These are phyloP conservation scores for Triops cancriformis DNA, from an alignment of 1,140 invertebrate species.

Conservation along the genomic window DNA sequence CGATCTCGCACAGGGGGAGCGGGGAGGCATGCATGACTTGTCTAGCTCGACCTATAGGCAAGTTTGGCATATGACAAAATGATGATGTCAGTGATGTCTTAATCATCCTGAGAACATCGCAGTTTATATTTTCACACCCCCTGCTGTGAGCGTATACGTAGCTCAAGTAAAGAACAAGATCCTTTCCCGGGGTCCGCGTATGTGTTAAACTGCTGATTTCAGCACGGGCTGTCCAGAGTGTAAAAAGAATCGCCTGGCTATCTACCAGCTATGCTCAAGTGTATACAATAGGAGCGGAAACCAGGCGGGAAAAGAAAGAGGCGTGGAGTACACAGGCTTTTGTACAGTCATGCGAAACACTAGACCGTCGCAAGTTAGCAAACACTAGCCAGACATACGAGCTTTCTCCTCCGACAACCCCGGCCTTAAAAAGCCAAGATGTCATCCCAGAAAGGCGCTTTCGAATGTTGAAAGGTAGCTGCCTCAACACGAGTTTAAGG, in stretches of 20 bases:
- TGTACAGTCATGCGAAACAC: neutral
- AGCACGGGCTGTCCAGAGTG: neutral
- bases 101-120: neutral
- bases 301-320: neutral
- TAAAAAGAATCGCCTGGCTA: neutral
- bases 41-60: neutral
- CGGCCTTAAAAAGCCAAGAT: neutral
- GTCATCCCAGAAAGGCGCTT: neutral
- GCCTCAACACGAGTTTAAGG: too few relatives aligned
- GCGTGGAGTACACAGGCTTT: neutral
- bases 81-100: neutral
- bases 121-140: neutral
- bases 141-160: neutral
- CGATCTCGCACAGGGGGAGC: too few relatives aligned
- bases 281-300: neutral
- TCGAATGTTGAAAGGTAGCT: too few relatives aligned
- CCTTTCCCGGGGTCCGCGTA: neutral
- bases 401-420: neutral
- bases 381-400: neutral
- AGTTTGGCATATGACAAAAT: neutral
- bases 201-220: neutral
- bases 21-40: neutral
- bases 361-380: neutral
- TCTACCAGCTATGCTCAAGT: neutral
- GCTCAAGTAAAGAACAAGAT: neutral